phyloP scores from a whole-genome alignment of 2,888 invertebrate genomes.

The Drosophila hamatofila region DNA sequence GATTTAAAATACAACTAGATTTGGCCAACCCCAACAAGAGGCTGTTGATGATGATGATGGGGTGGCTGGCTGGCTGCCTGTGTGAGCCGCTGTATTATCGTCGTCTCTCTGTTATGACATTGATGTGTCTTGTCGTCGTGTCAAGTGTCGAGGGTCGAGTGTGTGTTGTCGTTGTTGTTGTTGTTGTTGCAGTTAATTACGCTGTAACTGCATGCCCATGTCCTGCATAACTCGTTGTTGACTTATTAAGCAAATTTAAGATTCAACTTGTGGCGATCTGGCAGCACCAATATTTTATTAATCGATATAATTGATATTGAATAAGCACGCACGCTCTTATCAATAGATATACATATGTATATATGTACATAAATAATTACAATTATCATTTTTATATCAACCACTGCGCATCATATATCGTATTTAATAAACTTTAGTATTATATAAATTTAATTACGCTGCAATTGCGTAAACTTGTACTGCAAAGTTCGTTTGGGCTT shows the following conservation, averaged over 20 bases:
- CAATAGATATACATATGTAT: too few relatives aligned
- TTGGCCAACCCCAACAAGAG: background rate
- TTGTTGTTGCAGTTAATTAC: background rate
- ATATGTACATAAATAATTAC: too few relatives aligned
- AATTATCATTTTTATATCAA: too few relatives aligned
- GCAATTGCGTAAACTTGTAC: too few relatives aligned
- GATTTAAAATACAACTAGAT: slow-evolving; percentile 61
- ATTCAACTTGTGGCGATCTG: background rate
- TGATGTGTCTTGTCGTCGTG: slow-evolving; percentile 67
- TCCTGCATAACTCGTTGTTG: background rate
- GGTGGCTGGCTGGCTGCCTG: background rate
- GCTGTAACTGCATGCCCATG: background rate
- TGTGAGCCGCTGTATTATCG: slow-evolving; percentile 38
- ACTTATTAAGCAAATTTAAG: background rate
- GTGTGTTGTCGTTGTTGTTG: background rate
- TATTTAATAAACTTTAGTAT: too few relatives aligned
- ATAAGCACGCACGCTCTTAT: too few relatives aligned
- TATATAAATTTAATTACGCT: too few relatives aligned
- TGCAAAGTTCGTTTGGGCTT: too few relatives aligned
- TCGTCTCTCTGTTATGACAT: slow-evolving; percentile 60
- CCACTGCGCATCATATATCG: too few relatives aligned
- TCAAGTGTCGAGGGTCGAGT: slow-evolving; percentile 42
- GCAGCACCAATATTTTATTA: too few relatives aligned
- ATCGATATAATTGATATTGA: too few relatives aligned
- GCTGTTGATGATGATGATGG: background rate